phyloP scores from a whole-genome alignment of 2,888 invertebrate species.

The Conistra vaccinii region DNA sequence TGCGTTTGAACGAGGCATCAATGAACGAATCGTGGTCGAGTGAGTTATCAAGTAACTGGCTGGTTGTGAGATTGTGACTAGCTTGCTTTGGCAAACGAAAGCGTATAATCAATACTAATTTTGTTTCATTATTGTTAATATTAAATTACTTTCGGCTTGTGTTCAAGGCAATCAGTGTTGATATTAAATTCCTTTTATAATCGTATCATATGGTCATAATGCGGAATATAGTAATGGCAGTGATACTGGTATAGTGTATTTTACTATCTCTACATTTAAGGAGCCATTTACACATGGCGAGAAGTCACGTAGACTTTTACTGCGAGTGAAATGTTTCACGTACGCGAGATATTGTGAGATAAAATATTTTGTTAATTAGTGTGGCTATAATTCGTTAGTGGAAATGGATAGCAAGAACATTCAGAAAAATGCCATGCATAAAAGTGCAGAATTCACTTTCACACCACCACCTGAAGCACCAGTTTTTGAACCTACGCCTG shows the following conservation, averaged over 20 bases:
- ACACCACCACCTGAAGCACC: conserved; percentile 92
- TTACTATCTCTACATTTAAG: conserved; percentile 72
- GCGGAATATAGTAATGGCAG: conserved; percentile 56
- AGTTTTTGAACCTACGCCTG: conserved; percentile 93
- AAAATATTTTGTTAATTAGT: conserved; percentile 49
- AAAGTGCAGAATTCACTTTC: conserved; percentile 89
- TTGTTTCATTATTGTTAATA: conserved; percentile 40
- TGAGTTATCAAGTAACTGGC: conserved; percentile 68
- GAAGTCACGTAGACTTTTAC: conserved; percentile 88
- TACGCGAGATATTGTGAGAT: conserved; percentile 61
- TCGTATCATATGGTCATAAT: conserved; percentile 24
- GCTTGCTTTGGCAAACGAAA: conserved; percentile 64
- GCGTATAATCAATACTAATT: conserved; percentile 65
- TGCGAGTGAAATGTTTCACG: conserved; percentile 65
- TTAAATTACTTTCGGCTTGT: conserved; percentile 44
- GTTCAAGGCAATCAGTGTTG: conserved; percentile 45
- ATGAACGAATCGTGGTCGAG: conserved; percentile 55
- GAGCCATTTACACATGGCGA: conserved; percentile 90
- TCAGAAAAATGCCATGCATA: conserved; percentile 89
- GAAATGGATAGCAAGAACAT: conserved; percentile 88
- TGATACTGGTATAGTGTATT: conserved; percentile 60
- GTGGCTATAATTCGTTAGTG: conserved; percentile 29
- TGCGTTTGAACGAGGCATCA: conserved; percentile 67
- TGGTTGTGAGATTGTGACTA: conserved; percentile 58
- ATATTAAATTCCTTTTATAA: conserved; percentile 39